Evolutionary conservation across 2,888 invertebrate genomes (phyloP), one percentile per base, ranked within the genome.

Genomic region (Pristionchus japonicus): DNA sequence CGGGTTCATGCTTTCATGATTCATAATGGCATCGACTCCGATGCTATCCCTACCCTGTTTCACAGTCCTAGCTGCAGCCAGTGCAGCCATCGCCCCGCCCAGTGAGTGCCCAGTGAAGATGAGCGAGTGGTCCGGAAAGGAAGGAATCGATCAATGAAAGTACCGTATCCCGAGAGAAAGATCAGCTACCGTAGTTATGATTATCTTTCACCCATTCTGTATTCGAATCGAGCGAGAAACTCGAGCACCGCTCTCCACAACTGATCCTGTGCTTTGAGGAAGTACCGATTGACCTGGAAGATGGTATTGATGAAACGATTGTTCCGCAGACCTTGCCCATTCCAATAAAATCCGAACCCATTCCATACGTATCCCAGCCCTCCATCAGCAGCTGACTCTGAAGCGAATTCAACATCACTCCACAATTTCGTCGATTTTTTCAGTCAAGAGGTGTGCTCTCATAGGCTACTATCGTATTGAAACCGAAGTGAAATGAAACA

Each of bases 51-150:
- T 31, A 80, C 90, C 90, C 86, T 93, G 91, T 47, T 91, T 89
- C n/a, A 91, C 93, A 23, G 92, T 91, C 86, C 93, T 88, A 1
- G 92, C 90, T 23, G 94, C 92, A 0, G 92, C 93, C n/a, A 94
- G 88, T 3, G 94, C 89, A 3, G 94, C 94, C 4, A 94, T 85
- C 13, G 94, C 93, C 2, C 93, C 94, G 20, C 94, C 94, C 17
- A 94, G 91, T 3, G 93, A 93, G 85, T 93, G 93, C 0, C 93
- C 93, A 52, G 93, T 93, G 89, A 93, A 93, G 2, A 92, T 92
- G 40, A 93, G 89, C 15, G 88, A 74, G 88, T 91, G 93, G 87
- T 91, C 89, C 91, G 92, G 88, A 52, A 90, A 91, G 7, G 43
- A 77, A 77, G 47, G 34, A 67, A 1, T 85, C 47, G 61, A 15